phyloP scores from a whole-genome alignment of 2,113 vertebrate species.

The Upupa epops region DNA sequence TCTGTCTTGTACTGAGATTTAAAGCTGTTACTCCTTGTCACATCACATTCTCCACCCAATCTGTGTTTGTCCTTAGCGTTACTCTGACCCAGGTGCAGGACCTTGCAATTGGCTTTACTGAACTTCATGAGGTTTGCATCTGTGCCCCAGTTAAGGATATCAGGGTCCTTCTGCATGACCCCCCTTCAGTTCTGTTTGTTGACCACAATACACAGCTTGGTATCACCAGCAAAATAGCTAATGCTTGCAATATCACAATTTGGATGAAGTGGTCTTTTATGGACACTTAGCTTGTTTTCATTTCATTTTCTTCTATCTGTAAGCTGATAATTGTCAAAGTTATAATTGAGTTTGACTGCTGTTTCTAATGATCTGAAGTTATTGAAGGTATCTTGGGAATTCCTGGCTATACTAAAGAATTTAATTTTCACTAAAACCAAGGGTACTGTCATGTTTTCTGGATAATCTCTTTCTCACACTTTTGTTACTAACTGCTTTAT shows the following conservation, averaged over 20 bases:
- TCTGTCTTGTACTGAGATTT: too few species aligned
- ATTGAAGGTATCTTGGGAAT: neutral
- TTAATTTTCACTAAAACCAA: neutral
- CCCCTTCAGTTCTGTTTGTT: neutral
- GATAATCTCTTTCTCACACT: neutral
- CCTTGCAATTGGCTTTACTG: neutral
- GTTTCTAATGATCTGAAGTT: neutral
- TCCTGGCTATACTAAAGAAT: neutral
- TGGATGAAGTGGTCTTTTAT: neutral
- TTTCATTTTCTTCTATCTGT: neutral
- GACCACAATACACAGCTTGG: neutral
- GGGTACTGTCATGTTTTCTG: neutral
- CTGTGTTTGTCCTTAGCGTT: neutral
- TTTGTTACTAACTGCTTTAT: neutral
- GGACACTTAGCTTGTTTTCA: neutral
- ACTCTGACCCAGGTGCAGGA: neutral
- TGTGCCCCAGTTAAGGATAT: neutral
- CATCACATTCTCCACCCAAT: neutral
- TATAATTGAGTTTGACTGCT: neutral
- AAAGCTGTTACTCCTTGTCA: neutral
- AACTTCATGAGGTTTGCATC: neutral
- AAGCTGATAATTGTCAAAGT: neutral
- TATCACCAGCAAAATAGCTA: neutral
- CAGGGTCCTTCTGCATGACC: neutral
- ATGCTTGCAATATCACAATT: neutral